Conservation (phyloP, 2,113 vertebrate species). For the Todiramphus saurophagus region DNA sequence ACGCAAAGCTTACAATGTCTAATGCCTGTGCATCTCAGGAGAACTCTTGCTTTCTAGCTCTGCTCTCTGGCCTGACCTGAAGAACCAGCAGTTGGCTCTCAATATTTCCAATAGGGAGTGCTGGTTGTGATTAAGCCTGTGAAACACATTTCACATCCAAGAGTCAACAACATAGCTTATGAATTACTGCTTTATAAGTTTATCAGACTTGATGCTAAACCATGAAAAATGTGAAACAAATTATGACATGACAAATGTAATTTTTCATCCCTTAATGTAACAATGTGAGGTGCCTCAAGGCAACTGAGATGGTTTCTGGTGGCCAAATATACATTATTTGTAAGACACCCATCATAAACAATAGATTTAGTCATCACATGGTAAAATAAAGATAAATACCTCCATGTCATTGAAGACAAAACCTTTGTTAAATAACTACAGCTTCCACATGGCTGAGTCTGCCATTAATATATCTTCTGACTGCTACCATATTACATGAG, state of each 20-base stretch:
- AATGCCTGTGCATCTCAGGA: background rate
- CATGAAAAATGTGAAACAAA: background rate
- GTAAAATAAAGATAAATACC: background rate
- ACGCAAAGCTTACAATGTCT: background rate
- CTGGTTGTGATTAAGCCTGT: background rate
- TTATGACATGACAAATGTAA: constrained; percentile 5
- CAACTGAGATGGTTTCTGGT: background rate
- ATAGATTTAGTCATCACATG: background rate
- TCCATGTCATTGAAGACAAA: background rate
- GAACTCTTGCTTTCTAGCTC: background rate
- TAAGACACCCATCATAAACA: background rate
- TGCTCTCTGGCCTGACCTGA: background rate
- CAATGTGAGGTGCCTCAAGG: background rate
- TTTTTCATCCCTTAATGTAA: constrained; percentile 11
- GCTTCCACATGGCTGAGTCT: constrained; percentile 14
- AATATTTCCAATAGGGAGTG: background rate
- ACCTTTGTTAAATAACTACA: background rate
- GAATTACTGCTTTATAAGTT: constrained; percentile 12
- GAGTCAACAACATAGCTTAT: background rate
- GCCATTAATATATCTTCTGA: background rate
- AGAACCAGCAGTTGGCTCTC: background rate
- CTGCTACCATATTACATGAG: background rate
- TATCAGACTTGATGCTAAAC: background rate
- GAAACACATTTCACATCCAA: background rate
- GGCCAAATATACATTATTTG: background rate